phyloP scores from a whole-genome alignment of 2,113 vertebrate genomes.

The Vombatus ursinus region DNA sequence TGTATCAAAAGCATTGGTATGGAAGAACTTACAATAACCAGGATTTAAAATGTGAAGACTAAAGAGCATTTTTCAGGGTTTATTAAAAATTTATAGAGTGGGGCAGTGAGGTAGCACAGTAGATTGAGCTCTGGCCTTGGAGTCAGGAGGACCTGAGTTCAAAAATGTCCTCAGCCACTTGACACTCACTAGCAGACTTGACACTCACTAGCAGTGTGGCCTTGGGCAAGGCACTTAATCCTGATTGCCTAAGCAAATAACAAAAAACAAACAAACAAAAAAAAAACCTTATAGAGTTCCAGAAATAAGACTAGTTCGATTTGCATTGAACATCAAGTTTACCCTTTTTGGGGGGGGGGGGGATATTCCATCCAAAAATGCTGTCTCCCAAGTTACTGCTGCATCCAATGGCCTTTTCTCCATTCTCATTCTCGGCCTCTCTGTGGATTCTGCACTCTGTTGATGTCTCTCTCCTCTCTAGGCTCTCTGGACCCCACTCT shows the following conservation, averaged over 20 bases:
- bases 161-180: too few species aligned
- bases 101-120: too few species aligned
- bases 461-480: background rate
- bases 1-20: background rate
- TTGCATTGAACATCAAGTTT: too few species aligned
- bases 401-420: background rate
- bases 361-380: background rate
- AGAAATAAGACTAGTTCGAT: background rate
- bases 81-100: background rate
- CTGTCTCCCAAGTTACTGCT: background rate
- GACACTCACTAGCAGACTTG: too few species aligned
- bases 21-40: background rate
- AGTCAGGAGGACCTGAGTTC: too few species aligned
- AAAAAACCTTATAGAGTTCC: background rate
- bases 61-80: background rate
- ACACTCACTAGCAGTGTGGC: too few species aligned
- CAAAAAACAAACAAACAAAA: too few species aligned
- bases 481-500: background rate
- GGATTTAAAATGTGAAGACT: background rate
- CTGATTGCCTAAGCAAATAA: too few species aligned
- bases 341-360: background rate
- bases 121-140: too few species aligned
- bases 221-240: too few species aligned
- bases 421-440: too few species aligned
- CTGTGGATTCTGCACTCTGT: too few species aligned